These are phyloP conservation scores for Scaptomyza reducta DNA, from an alignment of 2,888 invertebrate genomes.

Conservation along the genomic window DNA sequence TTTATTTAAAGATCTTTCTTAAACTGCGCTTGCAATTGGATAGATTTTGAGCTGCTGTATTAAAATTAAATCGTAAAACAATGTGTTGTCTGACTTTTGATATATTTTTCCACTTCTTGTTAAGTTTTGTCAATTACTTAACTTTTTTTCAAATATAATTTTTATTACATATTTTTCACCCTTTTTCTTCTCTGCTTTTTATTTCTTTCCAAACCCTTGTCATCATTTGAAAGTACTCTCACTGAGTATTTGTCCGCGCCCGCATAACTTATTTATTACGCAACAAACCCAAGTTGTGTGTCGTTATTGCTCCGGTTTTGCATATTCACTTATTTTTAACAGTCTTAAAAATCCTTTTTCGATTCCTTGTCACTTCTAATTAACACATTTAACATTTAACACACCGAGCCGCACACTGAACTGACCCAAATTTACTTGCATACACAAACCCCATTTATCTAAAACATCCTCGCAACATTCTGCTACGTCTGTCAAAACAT, in stretches of 20 bases:
- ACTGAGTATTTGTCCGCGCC: not conserved
- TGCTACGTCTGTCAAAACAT: not conserved
- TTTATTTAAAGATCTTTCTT: not conserved
- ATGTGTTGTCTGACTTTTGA: too few relatives aligned
- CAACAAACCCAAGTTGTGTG: not conserved
- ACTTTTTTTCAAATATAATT: too few relatives aligned
- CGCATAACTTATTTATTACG: not conserved
- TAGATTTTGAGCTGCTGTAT: not conserved
- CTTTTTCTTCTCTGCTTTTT: too few relatives aligned
- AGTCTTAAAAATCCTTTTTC: conserved; percentile 40
- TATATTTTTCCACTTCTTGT: too few relatives aligned
- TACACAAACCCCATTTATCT: not conserved
- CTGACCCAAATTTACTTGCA: conserved; percentile 43
- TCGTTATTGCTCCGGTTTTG: not conserved
- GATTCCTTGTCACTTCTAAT: conserved; percentile 51
- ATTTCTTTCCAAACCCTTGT: too few relatives aligned
- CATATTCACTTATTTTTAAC: conserved; percentile 1
- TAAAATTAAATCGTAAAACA: not conserved
- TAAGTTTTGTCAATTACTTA: too few relatives aligned
- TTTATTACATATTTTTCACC: too few relatives aligned
- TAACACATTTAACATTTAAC: conserved; percentile 31
- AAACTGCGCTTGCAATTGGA: too few relatives aligned
- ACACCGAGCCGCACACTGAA: conserved; percentile 4
- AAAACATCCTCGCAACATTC: too few relatives aligned
- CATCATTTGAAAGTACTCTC: too few relatives aligned